Evolutionary conservation across 2,113 vertebrate species (phyloP), one percentile per base, ranked within the genome.

Genomic region (Semnornis frantzii): DNA sequence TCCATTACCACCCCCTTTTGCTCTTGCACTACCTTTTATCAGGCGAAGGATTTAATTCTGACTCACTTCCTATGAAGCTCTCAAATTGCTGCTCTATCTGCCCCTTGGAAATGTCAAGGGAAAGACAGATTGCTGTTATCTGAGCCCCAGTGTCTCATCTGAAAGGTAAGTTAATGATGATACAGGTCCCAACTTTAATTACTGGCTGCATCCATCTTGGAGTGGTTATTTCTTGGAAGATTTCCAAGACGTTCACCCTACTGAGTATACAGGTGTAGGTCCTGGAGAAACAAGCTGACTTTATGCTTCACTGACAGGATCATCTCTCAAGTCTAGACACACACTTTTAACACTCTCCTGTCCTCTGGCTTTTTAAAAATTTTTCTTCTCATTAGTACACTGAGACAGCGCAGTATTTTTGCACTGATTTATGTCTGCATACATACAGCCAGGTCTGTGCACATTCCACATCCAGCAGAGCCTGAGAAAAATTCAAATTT

Each of bases 71-170:
- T 82, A 79, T 55, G 19, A 71, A 88, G 76, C 34, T 82, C 85
- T 95, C 87, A 84, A 90, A 93, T 93, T 92, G 92, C 91, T 95
- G 85, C 95, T 94, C 39, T 59, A 93, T 95, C 87, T 95, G 94
- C 70, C 83, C 66, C 85, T 82, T 95, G 66, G 70, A 94, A 95
- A 92, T 72, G 62, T 86, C 85, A 92, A 59, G 90, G 73, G 80
- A 91, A 86, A 84, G 87, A 86, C 85, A 91, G 66, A 92, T 60
- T 84, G 70, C 82, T 69, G 80, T 94, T 95, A 95, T 79, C 69
- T 88, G 87, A 94, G 70, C 44, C 73, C 0, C 1, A 21, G 1
- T 84, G 75, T 90, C 79, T 94, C 58, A 34, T 93, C 63, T 88
- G 63, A 88, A 91, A 93, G 73, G 73, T 83, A 93, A 92, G 87